Evolutionary conservation across 2,888 invertebrate genomes (phyloP), one percentile per base, ranked within the genome.

Genomic region (Drosophila nr. perissopoda): DNA sequence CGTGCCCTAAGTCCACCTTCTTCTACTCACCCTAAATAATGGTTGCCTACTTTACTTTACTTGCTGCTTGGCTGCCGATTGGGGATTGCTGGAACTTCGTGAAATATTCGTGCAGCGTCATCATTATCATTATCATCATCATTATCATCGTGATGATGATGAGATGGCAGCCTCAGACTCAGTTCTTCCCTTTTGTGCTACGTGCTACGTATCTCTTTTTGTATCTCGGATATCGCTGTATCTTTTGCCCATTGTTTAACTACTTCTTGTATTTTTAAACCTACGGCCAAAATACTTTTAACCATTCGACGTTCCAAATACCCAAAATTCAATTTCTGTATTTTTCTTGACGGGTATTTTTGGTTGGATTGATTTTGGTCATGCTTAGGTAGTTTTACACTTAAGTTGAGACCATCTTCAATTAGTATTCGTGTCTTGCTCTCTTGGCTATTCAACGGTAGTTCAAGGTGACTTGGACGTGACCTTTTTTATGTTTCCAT

Each of bases 31-130:
- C 79, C 88, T 78, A 76, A 64, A 74, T 82, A 82, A 77, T 83
- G 81, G 76, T 82, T 70, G 79, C 81, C 78, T 74, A 75, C 62
- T 51, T 51, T 56, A 56, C 25, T 46, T 52, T 38, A 56, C 57
- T 57, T 29, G n/a, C 52, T 29, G 40, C 40, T 31, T 57, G 42
- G 57, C 61, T 59, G 74, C 33, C 64, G 68, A 54, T 64, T 64
- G 70, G 57, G 73, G 71, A 29, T 57, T 70, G 68, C 81, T 76
- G 62, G 67, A 51, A 70, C 74, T 81, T 89, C 70, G 89, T 82
- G 59, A 85, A 85, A 73, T 70, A 38, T 86, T 86, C 86, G 85
- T 88, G 88, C 88, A 81, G 76, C 79, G 79, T 89, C 89, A 86
- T 86, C 71, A 82, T 82, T 80, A 78, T 82, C 74, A 76, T 78